Evolutionary conservation across 2,797 vertebrate genomes (phyloP).

Genomic region (Neoniphon sammara): DNA sequence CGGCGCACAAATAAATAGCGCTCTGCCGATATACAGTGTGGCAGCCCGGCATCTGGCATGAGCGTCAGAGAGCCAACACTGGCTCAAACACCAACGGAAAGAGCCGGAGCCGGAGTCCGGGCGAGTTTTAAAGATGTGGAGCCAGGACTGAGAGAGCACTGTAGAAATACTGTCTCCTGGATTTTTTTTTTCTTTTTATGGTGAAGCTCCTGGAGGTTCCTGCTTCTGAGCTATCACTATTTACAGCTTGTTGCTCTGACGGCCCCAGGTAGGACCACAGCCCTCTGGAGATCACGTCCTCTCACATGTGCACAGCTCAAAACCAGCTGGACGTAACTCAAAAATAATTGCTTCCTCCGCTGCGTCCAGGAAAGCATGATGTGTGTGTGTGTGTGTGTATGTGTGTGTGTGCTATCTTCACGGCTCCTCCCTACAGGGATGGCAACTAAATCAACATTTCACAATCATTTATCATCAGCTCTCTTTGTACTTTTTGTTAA

Average conservation of each 20-base stretch:
- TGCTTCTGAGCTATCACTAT: conserved; percentile 71
- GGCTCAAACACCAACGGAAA: conserved; percentile 26
- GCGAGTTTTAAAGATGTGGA: conserved; percentile 20
- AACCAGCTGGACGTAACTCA: conserved; percentile 88
- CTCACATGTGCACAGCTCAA: conserved; percentile 83
- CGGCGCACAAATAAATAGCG: conserved; percentile 66
- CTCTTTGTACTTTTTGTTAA: conserved; percentile 59
- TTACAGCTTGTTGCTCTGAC: conserved; percentile 79
- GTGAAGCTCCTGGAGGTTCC: conserved; percentile 56
- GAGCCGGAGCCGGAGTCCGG: background rate
- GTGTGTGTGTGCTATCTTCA: conserved; percentile 87
- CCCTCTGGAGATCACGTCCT: conserved; percentile 80
- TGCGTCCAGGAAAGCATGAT: conserved; percentile 81
- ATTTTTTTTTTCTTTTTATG: conserved; percentile 32
- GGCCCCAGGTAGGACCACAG: conserved; percentile 78
- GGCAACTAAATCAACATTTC: conserved; percentile 73
- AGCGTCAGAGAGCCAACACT: conserved; percentile 40
- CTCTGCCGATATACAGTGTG: conserved; percentile 54
- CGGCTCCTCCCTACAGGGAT: conserved; percentile 63
- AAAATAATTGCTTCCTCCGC: conserved; percentile 89
- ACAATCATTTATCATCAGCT: conserved; percentile 60
- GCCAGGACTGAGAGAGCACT: conserved; percentile 16
- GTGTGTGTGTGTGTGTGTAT: conserved; percentile 87
- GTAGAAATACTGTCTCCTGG: conserved; percentile 18
- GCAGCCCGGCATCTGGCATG: conserved; percentile 63